phyloP scores from a whole-genome alignment of 1,140 invertebrate species.

The Drosophila pseudoananassae region DNA sequence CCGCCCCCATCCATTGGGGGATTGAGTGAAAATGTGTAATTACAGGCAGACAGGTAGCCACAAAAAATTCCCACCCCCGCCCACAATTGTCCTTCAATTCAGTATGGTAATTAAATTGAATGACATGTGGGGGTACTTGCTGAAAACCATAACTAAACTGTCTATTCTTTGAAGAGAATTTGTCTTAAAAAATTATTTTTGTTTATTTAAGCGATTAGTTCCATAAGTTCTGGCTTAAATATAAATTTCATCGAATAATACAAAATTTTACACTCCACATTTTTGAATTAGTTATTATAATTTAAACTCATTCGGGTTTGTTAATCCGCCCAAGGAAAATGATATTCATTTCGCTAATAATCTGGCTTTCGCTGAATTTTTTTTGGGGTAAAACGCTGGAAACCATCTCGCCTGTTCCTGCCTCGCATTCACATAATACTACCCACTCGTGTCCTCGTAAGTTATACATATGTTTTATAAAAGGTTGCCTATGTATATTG shows the following conservation, averaged over 20 bases:
- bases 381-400: too few relatives aligned
- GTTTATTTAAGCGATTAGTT: not conserved
- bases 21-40: slow-evolving; percentile 40
- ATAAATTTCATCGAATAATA: not conserved
- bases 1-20: slow-evolving; percentile 12
- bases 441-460: not conserved
- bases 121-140: slow-evolving; percentile 3
- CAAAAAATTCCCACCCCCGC: slow-evolving; percentile 8
- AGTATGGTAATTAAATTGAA: slow-evolving; percentile 10
- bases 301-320: not conserved
- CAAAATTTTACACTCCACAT: too few relatives aligned
- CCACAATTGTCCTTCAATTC: not conserved
- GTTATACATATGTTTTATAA: not conserved
- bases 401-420: too few relatives aligned
- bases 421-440: not conserved
- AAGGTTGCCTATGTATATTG: not conserved
- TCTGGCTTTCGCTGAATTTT: not conserved
- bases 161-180: not conserved
- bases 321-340: not conserved
- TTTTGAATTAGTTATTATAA: not conserved
- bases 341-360: not conserved
- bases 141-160: slow-evolving; percentile 7
- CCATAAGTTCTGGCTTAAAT: not conserved
- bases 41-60: slow-evolving; percentile 25
- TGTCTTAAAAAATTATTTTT: not conserved